Evolutionary conservation across 2,797 vertebrate genomes (phyloP).

Genomic region (Macrochelys suwanniensis): DNA sequence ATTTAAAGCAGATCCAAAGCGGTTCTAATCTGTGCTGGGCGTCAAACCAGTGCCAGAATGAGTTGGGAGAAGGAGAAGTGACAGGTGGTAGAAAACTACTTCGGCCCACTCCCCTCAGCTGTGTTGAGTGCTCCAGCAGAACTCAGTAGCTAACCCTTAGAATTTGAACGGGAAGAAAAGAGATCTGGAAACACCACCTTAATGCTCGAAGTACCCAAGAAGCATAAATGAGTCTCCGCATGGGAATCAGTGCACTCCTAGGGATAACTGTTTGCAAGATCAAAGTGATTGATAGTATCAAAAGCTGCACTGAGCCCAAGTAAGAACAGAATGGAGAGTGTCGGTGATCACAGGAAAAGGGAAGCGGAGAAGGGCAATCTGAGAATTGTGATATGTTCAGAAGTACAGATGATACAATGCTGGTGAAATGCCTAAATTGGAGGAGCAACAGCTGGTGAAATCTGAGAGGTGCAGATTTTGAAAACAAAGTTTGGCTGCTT

Average conservation of each 20-base stretch:
- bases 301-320: not conserved
- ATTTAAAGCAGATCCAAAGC: not conserved
- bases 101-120: not conserved
- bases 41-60: not conserved
- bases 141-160: not conserved
- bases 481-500: not conserved
- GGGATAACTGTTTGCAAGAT: not conserved
- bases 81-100: not conserved
- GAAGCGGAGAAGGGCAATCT: accelerated
- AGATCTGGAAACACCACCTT: not conserved
- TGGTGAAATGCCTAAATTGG: not conserved
- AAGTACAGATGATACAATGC: not conserved
- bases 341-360: not conserved
- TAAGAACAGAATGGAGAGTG: not conserved
- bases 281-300: not conserved
- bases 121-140: not conserved
- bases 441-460: not conserved
- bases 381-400: not conserved
- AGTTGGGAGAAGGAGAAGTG: not conserved
- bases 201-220: not conserved
- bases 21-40: not conserved
- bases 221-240: not conserved
- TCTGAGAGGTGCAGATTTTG: not conserved
- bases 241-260: not conserved
- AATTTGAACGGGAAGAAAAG: not conserved